Evolutionary conservation across 1,140 invertebrate genomes (phyloP), one percentile per base, ranked within the genome.

Genomic region (Brachionus rotundiformis): DNA sequence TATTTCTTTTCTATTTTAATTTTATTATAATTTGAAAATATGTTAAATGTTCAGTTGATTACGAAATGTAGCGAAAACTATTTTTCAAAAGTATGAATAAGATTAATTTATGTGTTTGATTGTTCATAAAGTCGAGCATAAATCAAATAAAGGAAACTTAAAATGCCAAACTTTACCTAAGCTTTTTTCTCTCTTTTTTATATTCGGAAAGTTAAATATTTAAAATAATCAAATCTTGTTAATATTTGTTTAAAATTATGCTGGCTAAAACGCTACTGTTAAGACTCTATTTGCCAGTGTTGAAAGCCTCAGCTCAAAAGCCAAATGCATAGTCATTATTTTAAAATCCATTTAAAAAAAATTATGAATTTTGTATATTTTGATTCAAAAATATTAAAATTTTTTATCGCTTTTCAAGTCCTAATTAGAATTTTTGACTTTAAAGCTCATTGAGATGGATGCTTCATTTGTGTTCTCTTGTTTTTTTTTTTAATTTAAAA

Each of bases 241-340:
- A 54, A 19, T 54, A 54, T 54, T 54, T 54, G 47, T 19, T 54
- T 25, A 19, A 54, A 54, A 54, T 54, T 54, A 54, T 54, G 47
- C 19, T 54, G 61, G 5, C 8, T 19, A 19, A 25, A 54, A 54
- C n/a, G 47, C 47, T 54, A 54, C 47, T 54, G 47, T 54, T 23
- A 54, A 54, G 47, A 54, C 47, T 54, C 23, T n/a, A 8, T 54
- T 54, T 7, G 19, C 23, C 19, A 16, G 47, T 16, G n/a, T n/a
- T 16, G 19, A 54, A 54, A 25, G 5, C n/a, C 19, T 16, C 47
- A 27, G n/a, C 25, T 27, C 29, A 63, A 29, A 63, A 63, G 61
- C 29, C 61, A 63, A 63, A 63, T 63, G 61, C 29, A 29, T n/a
- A 63, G 61, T 63, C 61, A 63, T 63, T 63, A 63, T 63, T 63